Evolutionary conservation across 2,888 invertebrate species (phyloP), one percentile per base, ranked within the genome.

Genomic region (Creontiades dilutus): DNA sequence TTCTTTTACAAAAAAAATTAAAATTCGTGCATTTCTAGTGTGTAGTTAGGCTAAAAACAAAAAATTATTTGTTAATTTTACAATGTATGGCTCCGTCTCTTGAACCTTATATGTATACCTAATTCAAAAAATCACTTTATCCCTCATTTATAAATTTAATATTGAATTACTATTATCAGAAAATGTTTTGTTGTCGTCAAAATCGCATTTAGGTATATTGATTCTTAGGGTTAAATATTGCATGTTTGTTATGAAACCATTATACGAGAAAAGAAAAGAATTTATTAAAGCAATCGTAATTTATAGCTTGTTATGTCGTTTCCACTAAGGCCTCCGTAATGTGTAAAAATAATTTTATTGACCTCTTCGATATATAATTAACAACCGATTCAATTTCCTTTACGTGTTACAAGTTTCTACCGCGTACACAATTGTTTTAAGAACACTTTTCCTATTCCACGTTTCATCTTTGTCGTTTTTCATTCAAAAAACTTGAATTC

Each of bases 251-350:
- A 68, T 68, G 5, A 68, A 68, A 23, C 68, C 68, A 68, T 68
- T 19, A 23, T 68, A 68, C 68, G 68, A 37, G 37, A 57, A 57
- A 68, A 68, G n/a, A 68, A 68, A 23, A 23, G 68, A 68, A 68
- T 68, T 68, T 68, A 68, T 68, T 68, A 68, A 68, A 68, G 23
- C 82, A 82, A 85, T 61, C 85, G 85, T 85, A 85, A 55, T 85
- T 85, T 57, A 37, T 85, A 85, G 61, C 85, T 55, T 61, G 52
- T 86, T 86, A 75, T 68, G 48, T 86, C 86, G 86, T 86, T 86
- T 86, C 86, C 86, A 86, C 86, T 61, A 86, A 61, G 86, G 86
- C 86, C 86, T 86, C 86, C 48, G 75, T 86, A 86, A 75, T 47
- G 28, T 75, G 75, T 86, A 85, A 85, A 85, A 57, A 13, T n/a